Evolutionary conservation across 92 coral and sea anemone species (phyloP).

Genomic region (Scolanthus callimorphus): DNA sequence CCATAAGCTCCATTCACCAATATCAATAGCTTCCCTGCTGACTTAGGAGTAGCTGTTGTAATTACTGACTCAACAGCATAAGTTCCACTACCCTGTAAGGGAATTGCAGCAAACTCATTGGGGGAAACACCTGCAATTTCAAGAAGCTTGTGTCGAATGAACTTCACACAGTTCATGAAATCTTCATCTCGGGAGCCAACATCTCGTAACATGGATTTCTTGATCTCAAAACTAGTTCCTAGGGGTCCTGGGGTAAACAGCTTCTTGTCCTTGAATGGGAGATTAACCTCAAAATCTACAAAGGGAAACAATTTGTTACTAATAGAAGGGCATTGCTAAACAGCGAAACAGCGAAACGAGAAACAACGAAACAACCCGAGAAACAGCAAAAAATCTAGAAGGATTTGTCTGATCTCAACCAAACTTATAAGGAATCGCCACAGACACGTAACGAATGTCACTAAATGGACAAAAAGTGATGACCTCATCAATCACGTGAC

Average conservation of each 20-base stretch:
- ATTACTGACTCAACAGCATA: slow-evolving; percentile 88
- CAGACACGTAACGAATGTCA: no score
- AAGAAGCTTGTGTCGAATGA: slow-evolving; percentile 73
- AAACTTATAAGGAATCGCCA: no score
- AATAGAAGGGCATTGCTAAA: no score
- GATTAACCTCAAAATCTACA: slow-evolving; percentile 31
- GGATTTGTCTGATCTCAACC: no score
- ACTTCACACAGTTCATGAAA: slow-evolving; percentile 67
- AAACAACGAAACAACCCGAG: no score
- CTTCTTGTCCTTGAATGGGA: slow-evolving; percentile 72
- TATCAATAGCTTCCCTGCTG: slow-evolving; percentile 74
- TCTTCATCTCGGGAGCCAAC: slow-evolving; percentile 94
- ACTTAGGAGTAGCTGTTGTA: slow-evolving; percentile 79
- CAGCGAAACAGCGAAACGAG: no score
- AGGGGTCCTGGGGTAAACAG: slow-evolving; percentile 97
- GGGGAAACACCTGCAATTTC: slow-evolving; percentile 87
- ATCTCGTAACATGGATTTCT: slow-evolving; percentile 88
- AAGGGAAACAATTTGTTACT: no score
- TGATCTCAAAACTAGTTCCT: slow-evolving; percentile 78
- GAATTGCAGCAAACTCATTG: slow-evolving; percentile 62
- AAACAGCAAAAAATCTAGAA: no score
- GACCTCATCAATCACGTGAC: no score
- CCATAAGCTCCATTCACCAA: slow-evolving; percentile 93
- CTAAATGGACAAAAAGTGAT: no score
- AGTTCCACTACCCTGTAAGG: slow-evolving; percentile 93